A percentile compares a stretch with the other conserved stretches of the same genome.
Evolutionary conservation across 2,797 vertebrate genomes (phyloP).

Genomic region (Silurus aristotelis): DNA sequence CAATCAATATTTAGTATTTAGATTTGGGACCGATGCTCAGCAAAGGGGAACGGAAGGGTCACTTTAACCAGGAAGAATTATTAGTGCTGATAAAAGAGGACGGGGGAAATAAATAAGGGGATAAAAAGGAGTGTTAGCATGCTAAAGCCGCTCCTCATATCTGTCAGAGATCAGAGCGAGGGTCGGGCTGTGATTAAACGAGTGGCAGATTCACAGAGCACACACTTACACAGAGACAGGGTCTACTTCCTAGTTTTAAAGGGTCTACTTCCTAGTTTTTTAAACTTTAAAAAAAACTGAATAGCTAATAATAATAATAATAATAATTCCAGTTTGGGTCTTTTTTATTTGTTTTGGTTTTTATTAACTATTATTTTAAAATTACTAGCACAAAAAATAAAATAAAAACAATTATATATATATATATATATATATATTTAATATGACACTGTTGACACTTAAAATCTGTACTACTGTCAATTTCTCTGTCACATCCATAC

Average conservation of each 20-base stretch:
- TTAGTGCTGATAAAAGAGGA: constrained; percentile 91
- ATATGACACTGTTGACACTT: no score
- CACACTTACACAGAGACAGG: background rate
- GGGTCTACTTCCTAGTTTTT: background rate
- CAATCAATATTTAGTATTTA: constrained; percentile 99
- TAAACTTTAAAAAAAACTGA: background rate
- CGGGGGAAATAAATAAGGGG: constrained; percentile 60
- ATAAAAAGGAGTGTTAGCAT: constrained; percentile 73
- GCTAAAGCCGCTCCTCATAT: constrained; percentile 87
- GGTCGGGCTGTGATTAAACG: constrained; percentile 84
- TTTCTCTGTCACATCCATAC: no score
- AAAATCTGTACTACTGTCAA: no score
- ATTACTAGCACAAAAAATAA: background rate
- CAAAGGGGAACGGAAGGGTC: constrained; percentile 67
- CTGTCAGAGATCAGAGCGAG: constrained; percentile 89
- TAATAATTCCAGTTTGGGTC: no score
- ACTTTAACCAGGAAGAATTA: constrained; percentile 89
- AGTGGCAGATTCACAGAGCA: constrained; percentile 64
- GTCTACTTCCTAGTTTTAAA: background rate
- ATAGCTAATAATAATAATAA: background rate
- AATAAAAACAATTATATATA: constrained; percentile 36
- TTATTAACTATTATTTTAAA: background rate
- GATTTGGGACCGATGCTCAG: constrained; percentile 99
- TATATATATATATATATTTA: background rate
- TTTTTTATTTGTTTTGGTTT: background rate